Base-by-base conservation (phyloP, 2,888 invertebrate species). In the Lacanobia oleracea region DNA sequence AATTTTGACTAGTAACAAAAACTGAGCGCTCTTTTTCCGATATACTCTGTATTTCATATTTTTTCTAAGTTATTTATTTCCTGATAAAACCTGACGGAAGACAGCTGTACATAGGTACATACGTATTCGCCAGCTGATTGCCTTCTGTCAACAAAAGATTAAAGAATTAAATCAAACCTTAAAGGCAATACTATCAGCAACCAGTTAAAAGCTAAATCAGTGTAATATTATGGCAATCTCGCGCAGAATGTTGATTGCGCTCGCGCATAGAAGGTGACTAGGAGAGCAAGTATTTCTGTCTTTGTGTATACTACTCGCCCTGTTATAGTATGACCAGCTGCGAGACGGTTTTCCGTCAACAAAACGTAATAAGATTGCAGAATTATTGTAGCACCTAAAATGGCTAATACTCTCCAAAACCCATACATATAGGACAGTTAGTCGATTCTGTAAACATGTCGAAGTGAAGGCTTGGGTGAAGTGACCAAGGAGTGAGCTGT, bases 201-300 rank as follows among this genome's bases (percentile, higher is more conserved):
- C 64, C n/a, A 51, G 70, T 81, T 78, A 16, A 21, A 57, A 54
- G 51, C 37, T 75, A 64, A 68, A 75, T 68, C 81, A 54, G 63
- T 69, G 54, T 67, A 33, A 59, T 66, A 56, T 74, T 72, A 75
- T 74, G 74, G 82, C 75, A 69, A 74, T 81, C 82, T 43, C 18
- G 72, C 61, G 40, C 67, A 82, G 82, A 86, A 85, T 87, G 87
- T 76, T 69, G 79, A 78, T 83, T 84, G 84, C 69, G 71, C n/a
- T 50, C 71, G 77, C 59, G 72, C 86, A 81, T 67, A 81, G 72
- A 71, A 68, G 77, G 81, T 81, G 73, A 79, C 81, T 74, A 67
- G 51, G 71, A 65, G 50, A 67, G 61, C 43, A 79, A 80, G 67
- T 79, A 79, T 83, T 83, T 79, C 68, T 70, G 81, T 77, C 81